Conservation (phyloP, 2,888 invertebrate species). For the Lamellibrachia columna region DNA sequence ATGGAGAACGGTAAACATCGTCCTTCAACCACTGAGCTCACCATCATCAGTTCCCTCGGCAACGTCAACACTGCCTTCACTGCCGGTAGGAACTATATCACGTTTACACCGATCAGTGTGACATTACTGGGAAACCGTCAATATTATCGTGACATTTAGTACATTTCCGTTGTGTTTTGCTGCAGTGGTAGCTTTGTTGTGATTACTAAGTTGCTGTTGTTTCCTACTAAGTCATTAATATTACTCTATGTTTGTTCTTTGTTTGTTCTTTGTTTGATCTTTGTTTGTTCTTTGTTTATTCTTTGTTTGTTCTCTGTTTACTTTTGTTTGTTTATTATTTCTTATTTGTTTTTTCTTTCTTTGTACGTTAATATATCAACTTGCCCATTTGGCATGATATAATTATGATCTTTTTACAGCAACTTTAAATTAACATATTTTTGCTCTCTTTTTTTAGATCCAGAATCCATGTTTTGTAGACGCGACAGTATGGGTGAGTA, state of each 20-base stretch:
- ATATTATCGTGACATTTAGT: too few species aligned
- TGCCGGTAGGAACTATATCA: not conserved
- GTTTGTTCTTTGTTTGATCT: not conserved
- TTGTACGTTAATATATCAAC: too few species aligned
- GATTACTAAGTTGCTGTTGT: too few species aligned
- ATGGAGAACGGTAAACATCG: not conserved
- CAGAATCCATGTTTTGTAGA: not conserved
- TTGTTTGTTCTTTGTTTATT: not conserved
- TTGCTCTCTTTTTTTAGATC: not conserved
- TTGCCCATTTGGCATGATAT: too few species aligned
- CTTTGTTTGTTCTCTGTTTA: not conserved
- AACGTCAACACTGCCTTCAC: conserved; percentile 1
- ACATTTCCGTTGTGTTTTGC: too few species aligned
- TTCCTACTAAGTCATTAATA: too few species aligned
- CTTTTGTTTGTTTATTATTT: not conserved
- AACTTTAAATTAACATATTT: not conserved
- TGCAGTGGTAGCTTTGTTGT: too few species aligned
- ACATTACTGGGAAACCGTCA: not conserved
- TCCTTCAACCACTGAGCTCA: not conserved
- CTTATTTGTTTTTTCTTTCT: too few species aligned
- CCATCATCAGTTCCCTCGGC: not conserved
- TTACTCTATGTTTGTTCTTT: not conserved
- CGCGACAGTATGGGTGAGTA: conserved; percentile 1
- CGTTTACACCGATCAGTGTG: not conserved
- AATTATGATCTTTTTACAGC: not conserved